Percentiles rank a stretch among this genome's conserved stretches.
These are phyloP conservation scores for Miltochrista miniata DNA, from an alignment of 2,888 invertebrate genomes.

Conservation along the genomic window DNA sequence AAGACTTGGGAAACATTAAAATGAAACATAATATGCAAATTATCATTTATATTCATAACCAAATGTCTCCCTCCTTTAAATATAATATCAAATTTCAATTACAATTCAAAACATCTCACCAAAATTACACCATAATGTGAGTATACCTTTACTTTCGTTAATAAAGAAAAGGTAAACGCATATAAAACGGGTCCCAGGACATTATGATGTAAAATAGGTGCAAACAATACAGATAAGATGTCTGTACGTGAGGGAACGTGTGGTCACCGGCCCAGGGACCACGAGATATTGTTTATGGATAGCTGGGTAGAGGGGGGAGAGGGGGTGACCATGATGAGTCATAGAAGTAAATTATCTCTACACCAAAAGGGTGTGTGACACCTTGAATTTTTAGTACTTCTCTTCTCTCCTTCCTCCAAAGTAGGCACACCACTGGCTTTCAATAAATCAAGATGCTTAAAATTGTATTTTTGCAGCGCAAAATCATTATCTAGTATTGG, in stretches of 20 bases:
- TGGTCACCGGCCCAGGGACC: constrained; percentile 23
- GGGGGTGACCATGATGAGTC: constrained; percentile 5
- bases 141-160: constrained; percentile 22
- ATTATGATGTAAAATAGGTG: constrained; percentile 62
- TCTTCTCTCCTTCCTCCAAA: no score
- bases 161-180: constrained; percentile 26
- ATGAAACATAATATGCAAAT: no score
- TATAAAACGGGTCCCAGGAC: constrained; percentile 39
- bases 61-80: not conserved
- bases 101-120: not conserved
- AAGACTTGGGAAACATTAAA: no score
- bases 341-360: constrained; percentile 9
- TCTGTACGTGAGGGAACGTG: constrained; percentile 61
- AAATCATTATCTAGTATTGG: no score
- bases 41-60: not conserved
- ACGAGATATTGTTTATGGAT: constrained; percentile 6
- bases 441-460: no score
- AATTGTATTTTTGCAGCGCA: no score
- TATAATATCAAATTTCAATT: constrained; percentile 5
- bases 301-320: no score
- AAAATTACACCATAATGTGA: constrained; percentile 16
- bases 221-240: constrained; percentile 48
- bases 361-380: no score
- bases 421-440: no score
- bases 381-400: no score